These are phyloP conservation scores for Urocolius indicus DNA, from an alignment of 2,113 vertebrate species.

Conservation along the genomic window DNA sequence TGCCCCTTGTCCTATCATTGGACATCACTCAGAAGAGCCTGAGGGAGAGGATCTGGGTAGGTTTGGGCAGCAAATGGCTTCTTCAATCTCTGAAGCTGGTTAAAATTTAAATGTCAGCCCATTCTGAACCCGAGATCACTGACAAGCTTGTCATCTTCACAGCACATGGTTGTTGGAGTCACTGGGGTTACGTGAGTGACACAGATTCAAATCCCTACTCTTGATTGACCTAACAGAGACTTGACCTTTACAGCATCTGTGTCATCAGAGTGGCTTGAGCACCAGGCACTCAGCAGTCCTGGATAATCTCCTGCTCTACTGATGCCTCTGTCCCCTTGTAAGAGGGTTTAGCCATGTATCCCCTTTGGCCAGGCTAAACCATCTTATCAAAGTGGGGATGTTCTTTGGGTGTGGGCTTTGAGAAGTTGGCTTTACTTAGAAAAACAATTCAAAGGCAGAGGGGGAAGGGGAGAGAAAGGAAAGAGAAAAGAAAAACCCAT, in stretches of 20 bases:
- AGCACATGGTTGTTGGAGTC: background rate
- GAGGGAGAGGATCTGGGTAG: background rate
- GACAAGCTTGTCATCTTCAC: background rate
- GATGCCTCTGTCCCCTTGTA: background rate
- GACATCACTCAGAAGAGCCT: no score
- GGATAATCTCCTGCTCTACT: background rate
- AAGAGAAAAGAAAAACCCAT: background rate
- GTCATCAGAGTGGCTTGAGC: background rate
- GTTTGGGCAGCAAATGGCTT: background rate
- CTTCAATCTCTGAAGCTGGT: background rate
- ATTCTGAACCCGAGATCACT: background rate
- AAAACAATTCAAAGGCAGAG: no score
- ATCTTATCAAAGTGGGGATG: background rate
- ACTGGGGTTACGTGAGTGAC: background rate
- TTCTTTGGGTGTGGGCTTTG: background rate
- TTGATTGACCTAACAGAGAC: background rate
- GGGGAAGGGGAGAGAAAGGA: background rate
- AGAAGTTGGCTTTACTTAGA: background rate
- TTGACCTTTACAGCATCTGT: background rate
- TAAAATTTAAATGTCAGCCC: background rate
- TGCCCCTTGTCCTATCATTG: no score
- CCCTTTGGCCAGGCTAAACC: background rate
- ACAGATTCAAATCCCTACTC: background rate
- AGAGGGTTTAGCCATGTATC: background rate
- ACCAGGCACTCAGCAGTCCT: fast-evolving